Conservation (phyloP, 2,113 vertebrate species). For the Podarcis muralis region DNA sequence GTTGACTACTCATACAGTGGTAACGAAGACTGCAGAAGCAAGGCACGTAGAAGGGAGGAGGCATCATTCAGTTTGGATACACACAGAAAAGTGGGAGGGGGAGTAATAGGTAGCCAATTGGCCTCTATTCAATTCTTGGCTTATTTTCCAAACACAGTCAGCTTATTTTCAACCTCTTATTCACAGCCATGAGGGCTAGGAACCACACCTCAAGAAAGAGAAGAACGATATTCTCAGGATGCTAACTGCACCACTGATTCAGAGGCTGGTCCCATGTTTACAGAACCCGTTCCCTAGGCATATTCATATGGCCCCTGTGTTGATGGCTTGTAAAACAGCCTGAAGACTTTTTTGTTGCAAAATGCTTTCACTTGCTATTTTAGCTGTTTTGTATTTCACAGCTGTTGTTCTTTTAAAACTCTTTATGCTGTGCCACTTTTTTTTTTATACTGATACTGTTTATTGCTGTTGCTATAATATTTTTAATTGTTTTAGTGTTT, state of each 20-base stretch:
- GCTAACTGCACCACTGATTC: not conserved
- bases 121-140: not conserved
- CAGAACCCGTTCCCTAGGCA: not conserved
- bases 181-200: not conserved
- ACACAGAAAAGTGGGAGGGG: not conserved
- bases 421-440: not conserved
- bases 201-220: not conserved
- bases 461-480: not conserved
- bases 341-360: not conserved
- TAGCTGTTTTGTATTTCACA: not conserved
- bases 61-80: not conserved
- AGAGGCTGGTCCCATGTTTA: not conserved
- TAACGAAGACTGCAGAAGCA: not conserved
- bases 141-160: not conserved
- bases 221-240: not conserved
- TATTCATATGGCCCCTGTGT: not conserved
- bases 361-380: not conserved
- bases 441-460: not conserved
- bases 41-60: not conserved
- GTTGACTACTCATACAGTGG: not conserved
- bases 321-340: not conserved
- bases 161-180: not conserved
- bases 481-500: not conserved
- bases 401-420: not conserved
- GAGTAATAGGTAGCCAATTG: not conserved